phyloP scores from a whole-genome alignment of 1,140 invertebrate species.

The Zophobas morio region DNA sequence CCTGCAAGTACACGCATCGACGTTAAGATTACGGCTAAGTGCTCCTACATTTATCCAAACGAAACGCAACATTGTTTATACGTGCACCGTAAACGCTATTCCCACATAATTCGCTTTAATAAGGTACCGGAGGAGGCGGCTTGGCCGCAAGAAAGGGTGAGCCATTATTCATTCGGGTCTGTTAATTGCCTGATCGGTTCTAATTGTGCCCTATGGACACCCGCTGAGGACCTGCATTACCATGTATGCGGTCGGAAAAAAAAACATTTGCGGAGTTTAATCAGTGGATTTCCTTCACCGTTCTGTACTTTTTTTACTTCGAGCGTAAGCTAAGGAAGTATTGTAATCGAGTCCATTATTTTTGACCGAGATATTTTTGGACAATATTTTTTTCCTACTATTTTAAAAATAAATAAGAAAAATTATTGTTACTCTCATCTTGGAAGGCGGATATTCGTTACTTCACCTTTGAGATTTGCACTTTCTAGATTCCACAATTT shows the following conservation, averaged over 20 bases:
- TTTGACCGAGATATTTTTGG: no score
- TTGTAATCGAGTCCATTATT: no score
- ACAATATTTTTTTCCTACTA: no score
- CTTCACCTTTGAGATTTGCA: no score
- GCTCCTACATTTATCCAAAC: constrained; percentile 8
- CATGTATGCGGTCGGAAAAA: not conserved
- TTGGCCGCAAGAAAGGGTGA: constrained; percentile 39
- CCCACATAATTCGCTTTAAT: constrained; percentile 23
- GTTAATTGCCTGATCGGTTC: constrained; percentile 53
- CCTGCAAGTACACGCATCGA: not conserved
- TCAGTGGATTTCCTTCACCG: no score
- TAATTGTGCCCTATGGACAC: constrained; percentile 53
- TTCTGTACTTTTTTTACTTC: no score
- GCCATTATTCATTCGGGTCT: constrained; percentile 52
- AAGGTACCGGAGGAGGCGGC: constrained; percentile 18
- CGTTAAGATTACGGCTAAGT: constrained; percentile 31
- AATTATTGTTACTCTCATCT: no score
- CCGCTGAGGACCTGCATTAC: constrained; percentile 36
- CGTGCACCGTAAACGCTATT: not conserved
- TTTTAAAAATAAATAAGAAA: no score
- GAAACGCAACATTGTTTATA: constrained; percentile 19
- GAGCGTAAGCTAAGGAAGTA: no score
- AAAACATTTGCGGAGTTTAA: not conserved
- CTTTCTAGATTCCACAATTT: no score
- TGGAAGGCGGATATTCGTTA: no score